These are phyloP conservation scores for Enteromius mattozi DNA, from an alignment of 2,797 vertebrate species.

Conservation along the genomic window DNA sequence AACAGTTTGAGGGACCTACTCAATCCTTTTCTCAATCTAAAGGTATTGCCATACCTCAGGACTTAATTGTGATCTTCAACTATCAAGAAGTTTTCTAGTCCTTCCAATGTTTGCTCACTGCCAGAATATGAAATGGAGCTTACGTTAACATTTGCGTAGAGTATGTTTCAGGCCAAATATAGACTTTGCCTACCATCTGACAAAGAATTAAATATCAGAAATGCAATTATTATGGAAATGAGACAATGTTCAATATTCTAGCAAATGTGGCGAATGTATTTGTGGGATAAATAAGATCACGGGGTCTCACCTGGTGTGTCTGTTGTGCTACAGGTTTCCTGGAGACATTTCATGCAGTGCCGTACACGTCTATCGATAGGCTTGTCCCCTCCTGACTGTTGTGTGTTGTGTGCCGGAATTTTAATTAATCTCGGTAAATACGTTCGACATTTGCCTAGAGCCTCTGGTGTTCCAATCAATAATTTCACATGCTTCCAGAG, in stretches of 20 bases:
- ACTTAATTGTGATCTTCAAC: constrained; percentile 20
- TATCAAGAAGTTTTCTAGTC: neutral
- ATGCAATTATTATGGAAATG: constrained; percentile 14
- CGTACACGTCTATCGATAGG: constrained; percentile 10
- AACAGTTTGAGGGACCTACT: constrained; percentile 1
- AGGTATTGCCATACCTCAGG: neutral
- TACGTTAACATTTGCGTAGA: neutral
- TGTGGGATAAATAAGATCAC: constrained; percentile 13
- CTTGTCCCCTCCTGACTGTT: constrained; percentile 44
- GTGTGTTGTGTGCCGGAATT: constrained; percentile 63
- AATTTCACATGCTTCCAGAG: constrained; percentile 64
- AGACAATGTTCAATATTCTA: neutral
- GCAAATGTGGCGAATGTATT: neutral
- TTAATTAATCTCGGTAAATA: constrained; percentile 78
- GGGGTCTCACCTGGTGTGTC: neutral
- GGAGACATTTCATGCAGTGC: constrained; percentile 47
- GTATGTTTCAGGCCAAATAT: neutral
- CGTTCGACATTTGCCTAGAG: constrained; percentile 74
- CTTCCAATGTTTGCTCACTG: neutral
- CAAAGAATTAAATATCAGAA: neutral
- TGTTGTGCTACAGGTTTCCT: constrained; percentile 22
- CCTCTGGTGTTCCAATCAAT: constrained; percentile 72
- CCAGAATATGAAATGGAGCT: neutral
- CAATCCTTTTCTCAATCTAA: constrained; percentile 11
- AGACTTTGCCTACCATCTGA: neutral